A percentile compares a stretch with the other conserved stretches of the same genome.
These are phyloP conservation scores for Drosophila equinoxialis DNA, from an alignment of 1,140 invertebrate species.

Conservation along the genomic window DNA sequence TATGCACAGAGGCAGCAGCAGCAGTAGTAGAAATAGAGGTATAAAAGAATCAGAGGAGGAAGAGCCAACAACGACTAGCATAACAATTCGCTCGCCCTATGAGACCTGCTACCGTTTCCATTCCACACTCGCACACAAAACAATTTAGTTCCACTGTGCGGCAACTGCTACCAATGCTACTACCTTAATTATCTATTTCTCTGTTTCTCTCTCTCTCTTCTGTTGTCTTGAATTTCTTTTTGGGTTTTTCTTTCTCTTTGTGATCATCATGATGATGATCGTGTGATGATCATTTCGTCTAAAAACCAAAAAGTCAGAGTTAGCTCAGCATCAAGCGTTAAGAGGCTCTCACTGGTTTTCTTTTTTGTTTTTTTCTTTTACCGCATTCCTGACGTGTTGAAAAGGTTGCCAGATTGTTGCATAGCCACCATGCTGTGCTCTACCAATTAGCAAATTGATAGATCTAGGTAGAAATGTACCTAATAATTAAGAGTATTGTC, in stretches of 20 bases:
- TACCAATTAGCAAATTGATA: slow-evolving; percentile 2
- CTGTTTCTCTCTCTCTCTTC: not conserved
- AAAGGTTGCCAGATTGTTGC: slow-evolving; percentile 35
- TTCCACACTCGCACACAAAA: slow-evolving; percentile 49
- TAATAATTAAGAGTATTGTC: no score
- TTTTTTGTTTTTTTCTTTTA: slow-evolving; percentile 2
- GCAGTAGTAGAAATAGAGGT: slow-evolving; percentile 13
- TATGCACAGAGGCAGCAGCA: slow-evolving; percentile 37
- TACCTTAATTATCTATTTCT: slow-evolving; percentile 24
- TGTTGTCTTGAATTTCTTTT: slow-evolving; percentile 40
- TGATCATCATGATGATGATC: slow-evolving; percentile 36
- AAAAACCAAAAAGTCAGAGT: slow-evolving; percentile 1
- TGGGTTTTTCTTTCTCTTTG: slow-evolving; percentile 55
- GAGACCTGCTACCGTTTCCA: slow-evolving; percentile 71
- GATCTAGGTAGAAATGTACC: no score
- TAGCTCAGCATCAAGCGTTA: slow-evolving; percentile 10
- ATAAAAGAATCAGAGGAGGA: slow-evolving; percentile 24
- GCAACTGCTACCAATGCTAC: slow-evolving; percentile 40
- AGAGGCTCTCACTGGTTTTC: slow-evolving; percentile 38
- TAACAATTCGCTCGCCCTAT: slow-evolving; percentile 81
- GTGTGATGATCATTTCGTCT: slow-evolving; percentile 21
- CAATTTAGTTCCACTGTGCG: slow-evolving; percentile 77
- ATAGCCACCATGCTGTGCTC: not conserved
- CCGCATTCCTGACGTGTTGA: slow-evolving; percentile 50
- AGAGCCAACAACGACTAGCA: slow-evolving; percentile 68